Evolutionary conservation across 2,113 vertebrate genomes (phyloP).

Genomic region (Perca schrenkii): DNA sequence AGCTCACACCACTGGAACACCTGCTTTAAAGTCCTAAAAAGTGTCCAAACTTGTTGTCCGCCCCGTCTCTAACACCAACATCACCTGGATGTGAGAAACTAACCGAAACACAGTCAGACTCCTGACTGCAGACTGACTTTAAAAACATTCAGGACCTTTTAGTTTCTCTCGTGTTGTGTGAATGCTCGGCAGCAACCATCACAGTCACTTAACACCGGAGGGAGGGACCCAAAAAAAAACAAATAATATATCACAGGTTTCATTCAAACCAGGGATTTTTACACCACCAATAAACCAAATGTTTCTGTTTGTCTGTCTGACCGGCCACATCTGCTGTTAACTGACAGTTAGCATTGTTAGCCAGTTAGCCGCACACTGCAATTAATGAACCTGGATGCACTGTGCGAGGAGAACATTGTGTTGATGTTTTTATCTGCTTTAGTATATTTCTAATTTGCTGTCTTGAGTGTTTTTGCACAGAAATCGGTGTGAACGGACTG

Average conservation of each 20-base stretch:
- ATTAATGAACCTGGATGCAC: conserved; percentile 1
- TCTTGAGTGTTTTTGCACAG: conserved; percentile 44
- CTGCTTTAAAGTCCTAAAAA: neutral
- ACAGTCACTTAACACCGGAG: neutral
- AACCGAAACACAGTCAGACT: neutral
- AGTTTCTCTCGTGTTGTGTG: neutral
- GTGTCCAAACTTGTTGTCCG: neutral
- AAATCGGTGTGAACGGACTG: neutral
- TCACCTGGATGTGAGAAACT: conserved; percentile 1
- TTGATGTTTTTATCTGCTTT: conserved; percentile 10
- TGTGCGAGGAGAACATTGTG: neutral
- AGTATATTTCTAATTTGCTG: neutral
- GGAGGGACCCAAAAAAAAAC: neutral
- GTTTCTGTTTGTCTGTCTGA: neutral
- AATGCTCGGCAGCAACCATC: neutral
- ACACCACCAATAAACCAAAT: conserved; percentile 14
- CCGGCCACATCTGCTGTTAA: conserved; percentile 9
- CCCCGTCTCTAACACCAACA: neutral
- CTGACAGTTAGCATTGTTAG: conserved; percentile 25
- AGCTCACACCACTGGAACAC: neutral
- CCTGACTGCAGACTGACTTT: neutral
- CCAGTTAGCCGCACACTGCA: neutral
- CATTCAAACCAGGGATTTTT: conserved; percentile 27
- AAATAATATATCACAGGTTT: neutral
- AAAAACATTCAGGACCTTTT: neutral